These are phyloP conservation scores for Syngnathus scovelli DNA, from an alignment of 2,113 vertebrate genomes.

Conservation along the genomic window DNA sequence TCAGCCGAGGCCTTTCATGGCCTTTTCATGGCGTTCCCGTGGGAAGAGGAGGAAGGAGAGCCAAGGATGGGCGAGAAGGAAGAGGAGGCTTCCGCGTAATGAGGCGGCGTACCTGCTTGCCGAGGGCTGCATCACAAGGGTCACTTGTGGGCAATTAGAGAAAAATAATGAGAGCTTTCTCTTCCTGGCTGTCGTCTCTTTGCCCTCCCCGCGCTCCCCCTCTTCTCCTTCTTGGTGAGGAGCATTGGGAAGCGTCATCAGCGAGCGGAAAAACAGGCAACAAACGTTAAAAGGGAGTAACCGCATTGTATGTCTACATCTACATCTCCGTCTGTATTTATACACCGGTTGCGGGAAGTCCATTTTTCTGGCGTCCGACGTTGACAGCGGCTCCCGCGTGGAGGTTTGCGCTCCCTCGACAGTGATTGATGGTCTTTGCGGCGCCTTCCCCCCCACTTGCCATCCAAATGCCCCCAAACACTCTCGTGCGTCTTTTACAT, in stretches of 20 bases:
- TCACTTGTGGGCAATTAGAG: slow-evolving; percentile 71
- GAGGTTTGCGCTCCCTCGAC: slow-evolving; percentile 46
- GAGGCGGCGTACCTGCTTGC: slow-evolving; percentile 65
- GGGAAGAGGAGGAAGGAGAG: slow-evolving; percentile 42
- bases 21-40: slow-evolving; percentile 66
- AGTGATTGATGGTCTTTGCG: slow-evolving; percentile 60
- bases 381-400: slow-evolving; percentile 34
- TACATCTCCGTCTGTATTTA: too few species aligned
- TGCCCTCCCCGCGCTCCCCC: slow-evolving; percentile 8
- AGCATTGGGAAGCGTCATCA: neutral
- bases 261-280: neutral
- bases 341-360: neutral
- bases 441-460: slow-evolving; percentile 58
- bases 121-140: slow-evolving; percentile 60
- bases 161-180: slow-evolving; percentile 70
- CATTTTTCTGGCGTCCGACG: slow-evolving; percentile 29
- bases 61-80: neutral
- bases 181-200: slow-evolving; percentile 41
- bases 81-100: slow-evolving; percentile 63
- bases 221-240: slow-evolving; percentile 18
- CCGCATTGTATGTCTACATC: neutral
- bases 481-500: slow-evolving; percentile 55
- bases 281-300: neutral
- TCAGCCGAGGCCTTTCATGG: slow-evolving; percentile 68
- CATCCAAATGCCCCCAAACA: slow-evolving; percentile 58